Base-by-base conservation (phyloP, 1,140 invertebrate species). In the Sesamia nonagrioides region DNA sequence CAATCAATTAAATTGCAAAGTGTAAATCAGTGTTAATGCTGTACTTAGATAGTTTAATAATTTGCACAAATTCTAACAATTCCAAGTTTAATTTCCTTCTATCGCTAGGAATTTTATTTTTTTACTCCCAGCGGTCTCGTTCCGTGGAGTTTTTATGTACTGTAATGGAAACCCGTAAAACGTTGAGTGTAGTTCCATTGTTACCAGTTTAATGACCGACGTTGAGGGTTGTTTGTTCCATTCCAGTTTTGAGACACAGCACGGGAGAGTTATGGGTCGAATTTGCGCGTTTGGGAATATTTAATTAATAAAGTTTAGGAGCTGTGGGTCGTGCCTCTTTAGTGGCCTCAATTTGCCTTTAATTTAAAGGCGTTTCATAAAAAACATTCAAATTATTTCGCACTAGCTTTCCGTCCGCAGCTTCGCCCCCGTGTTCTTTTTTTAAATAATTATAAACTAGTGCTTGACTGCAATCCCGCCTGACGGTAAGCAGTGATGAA, bases 221-320 rank as follows among this genome's bases (percentile, higher is more conserved):
- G 66, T 21, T 42, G 40, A 45, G 17, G 40, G 42, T 48, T 18
- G 40, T 48, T 66, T 45, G 63, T 66, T 45, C 27, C 63, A 68
- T 42, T 50, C 13, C 42, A n/a, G 33, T 37, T 48, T 27, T 66
- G 61, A 66, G 63, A 15, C 11, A 45, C 63, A 13, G n/a, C 68
- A 27, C 17, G 17, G 63, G 40, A 52, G 68, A 48, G 68, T 71
- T 71, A 71, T 71, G 40, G 27, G 33, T 48, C 48, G 13, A 52
- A 71, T 52, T 71, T 48, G 35, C 68, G 63, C 68, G 68, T 71
- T 71, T 71, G 6, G 2, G 21, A 71, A 71, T 71, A 71, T 71
- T 71, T 71, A 71, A 71, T 71, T 71, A 71, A 52, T 71, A 71
- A 71, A 71, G 68, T 71, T 71, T 71, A 54, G 45, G 18, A 40